Percentiles rank a stretch among this genome's conserved stretches.
Conservation (phyloP, 2,797 vertebrate genomes). For the Oryzias dopingdopingensis region DNA sequence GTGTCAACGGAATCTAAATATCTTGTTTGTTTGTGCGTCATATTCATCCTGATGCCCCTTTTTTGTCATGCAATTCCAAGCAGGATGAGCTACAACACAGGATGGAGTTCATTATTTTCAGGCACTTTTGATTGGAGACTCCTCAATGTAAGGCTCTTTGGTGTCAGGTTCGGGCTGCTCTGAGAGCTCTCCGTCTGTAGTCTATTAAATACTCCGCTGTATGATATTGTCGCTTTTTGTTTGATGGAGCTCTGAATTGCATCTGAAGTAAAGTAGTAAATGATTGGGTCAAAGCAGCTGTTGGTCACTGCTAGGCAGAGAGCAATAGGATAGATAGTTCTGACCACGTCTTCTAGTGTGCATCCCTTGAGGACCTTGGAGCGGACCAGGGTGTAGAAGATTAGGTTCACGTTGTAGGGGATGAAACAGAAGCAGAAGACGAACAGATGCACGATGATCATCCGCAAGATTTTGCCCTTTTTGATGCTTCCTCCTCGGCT, state of each 20-base stretch:
- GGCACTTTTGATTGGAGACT: no score
- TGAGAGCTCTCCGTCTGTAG: constrained; percentile 66
- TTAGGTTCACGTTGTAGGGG: constrained; percentile 91
- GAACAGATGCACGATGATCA: constrained; percentile 91
- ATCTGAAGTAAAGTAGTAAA: constrained; percentile 98
- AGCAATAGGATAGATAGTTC: constrained; percentile 90
- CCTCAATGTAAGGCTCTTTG: constrained; percentile 60
- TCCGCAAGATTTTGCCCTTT: constrained; percentile 89
- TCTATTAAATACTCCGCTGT: constrained; percentile 69
- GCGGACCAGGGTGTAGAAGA: constrained; percentile 93
- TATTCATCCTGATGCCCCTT: constrained; percentile 9
- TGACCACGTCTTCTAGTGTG: constrained; percentile 79
- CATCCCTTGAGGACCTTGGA: constrained; percentile 85
- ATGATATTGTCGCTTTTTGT: constrained; percentile 75
- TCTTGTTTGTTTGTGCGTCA: constrained; percentile 25
- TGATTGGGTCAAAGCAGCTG: constrained; percentile 95
- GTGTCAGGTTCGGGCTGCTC: constrained; percentile 59
- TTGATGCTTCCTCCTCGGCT: constrained; percentile 84
- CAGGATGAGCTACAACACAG: constrained; percentile 10
- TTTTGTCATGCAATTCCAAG: background rate
- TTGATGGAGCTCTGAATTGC: constrained; percentile 94
- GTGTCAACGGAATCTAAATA: constrained; percentile 3
- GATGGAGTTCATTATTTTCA: constrained; percentile 3
- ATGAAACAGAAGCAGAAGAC: constrained; percentile 97
- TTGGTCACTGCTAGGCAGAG: constrained; percentile 93